Base-by-base conservation (phyloP, 1,140 invertebrate genomes). In the Zaprionus vittiger region DNA sequence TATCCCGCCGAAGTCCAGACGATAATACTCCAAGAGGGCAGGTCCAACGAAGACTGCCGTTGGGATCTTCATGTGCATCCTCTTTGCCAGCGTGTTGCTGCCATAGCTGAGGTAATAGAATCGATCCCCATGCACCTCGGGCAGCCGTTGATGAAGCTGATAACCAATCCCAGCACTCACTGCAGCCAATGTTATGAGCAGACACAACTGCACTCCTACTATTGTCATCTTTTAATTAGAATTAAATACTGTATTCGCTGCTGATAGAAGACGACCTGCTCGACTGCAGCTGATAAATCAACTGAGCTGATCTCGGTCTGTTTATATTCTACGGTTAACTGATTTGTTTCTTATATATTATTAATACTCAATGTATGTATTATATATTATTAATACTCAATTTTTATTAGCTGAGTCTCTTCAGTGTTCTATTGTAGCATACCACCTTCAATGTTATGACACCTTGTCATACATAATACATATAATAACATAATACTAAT, bases 51-150 rank as follows among this genome's bases (percentile, higher is more conserved):
- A 37, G 9, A 49, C 17, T 5, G 91, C 68, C 2, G 80, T 79
- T 24, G 90, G 82, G 24, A 92, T 83, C 47, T 81, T 65, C 20
- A 83, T 80, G 47, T 91, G 91, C 22, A 92, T 92, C 1, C 91
- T 60, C 26, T 79, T 49, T 2, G 74, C 62, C 57, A 92, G 44
- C 85, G 92, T 84, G 47, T 92, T 92, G 65, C 91, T 92, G 1
- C 91, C 91, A 64, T 80, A 92, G 11, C 89, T 89, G 65, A 92
- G 91, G 60, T 92, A 92, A 22, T 79, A 72, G 61, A 92, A 92
- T 17, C 72, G 80, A 17, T 70, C 26, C 1, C 80, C 89, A 24
- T 71, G 74, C 2, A 86, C 67, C 47, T 92, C 91, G 1, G 79
- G 76, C 20, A 86, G 69, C 11, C 63, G 22, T 5, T 75, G n/a